These are phyloP conservation scores for Antechinus stuartii DNA, from an alignment of 2,113 vertebrate species.

Conservation along the genomic window DNA sequence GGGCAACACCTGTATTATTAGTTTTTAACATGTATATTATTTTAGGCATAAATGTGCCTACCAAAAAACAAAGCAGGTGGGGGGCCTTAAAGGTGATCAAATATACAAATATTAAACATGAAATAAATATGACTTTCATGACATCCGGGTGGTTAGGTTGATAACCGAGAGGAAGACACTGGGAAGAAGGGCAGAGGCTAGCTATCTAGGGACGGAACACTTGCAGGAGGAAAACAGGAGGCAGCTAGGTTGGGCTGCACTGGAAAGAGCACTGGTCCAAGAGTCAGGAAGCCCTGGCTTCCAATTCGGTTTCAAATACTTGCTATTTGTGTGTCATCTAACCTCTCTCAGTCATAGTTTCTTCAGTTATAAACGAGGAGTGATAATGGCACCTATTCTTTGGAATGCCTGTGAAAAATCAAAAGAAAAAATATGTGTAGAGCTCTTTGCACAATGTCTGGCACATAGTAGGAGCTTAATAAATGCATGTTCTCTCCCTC, in stretches of 20 bases:
- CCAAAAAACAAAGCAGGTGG: too few species aligned
- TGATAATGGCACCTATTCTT: background rate
- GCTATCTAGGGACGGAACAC: too few species aligned
- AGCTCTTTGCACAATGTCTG: background rate
- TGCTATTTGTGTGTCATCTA: background rate
- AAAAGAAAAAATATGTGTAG: too few species aligned
- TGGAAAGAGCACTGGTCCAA: background rate
- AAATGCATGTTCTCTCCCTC: background rate
- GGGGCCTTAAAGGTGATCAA: background rate
- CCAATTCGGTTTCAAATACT: background rate
- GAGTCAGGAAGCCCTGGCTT: background rate
- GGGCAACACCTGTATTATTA: background rate
- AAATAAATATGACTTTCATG: background rate
- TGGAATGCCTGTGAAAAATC: background rate
- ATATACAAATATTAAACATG: background rate
- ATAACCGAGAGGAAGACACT: background rate
- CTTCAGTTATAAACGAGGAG: background rate
- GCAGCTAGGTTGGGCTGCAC: background rate
- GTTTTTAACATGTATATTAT: too few species aligned
- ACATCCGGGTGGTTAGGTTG: background rate
- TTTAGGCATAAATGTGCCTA: background rate
- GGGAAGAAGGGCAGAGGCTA: background rate
- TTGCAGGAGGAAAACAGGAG: background rate
- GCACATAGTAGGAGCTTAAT: background rate
- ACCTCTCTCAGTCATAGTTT: background rate